Base-by-base conservation (phyloP, 2,888 invertebrate genomes). In the Xylota segnis region DNA sequence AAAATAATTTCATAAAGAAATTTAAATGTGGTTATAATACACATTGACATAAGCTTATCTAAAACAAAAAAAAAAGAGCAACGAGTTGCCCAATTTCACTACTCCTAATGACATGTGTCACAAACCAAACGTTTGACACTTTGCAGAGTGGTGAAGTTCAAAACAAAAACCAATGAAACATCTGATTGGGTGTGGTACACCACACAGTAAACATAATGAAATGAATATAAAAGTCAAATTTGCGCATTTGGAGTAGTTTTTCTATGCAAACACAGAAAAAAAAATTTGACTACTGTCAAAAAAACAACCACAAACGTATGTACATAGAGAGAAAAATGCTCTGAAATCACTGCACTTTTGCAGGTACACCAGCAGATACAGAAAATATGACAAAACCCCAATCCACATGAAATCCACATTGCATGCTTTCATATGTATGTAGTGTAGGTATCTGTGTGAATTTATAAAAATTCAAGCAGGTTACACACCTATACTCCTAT, bases 281-380 rank as follows among this genome's bases (percentile, higher is more conserved):
- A 7, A 32, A 14, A 65, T 6, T 27, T 18, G 9, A 27, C 27
- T 9, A 10, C 23, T n/a, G 14, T 61, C 27, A 14, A 10, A 61
- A 61, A 43, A 7, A 45, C 14, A 45, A 63, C 29, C 23, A 45
- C 43, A 7, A 3, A 40, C 43, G 12, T 29, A 43, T 68, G 16
- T 43, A n/a, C 52, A 18, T 37, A 43, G 29, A 58, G n/a, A 34
- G 29, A 32, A 18, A 27, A 47, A 54, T 27, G 5, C 18, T 56
- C 59, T 66, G 47, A 45, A 78, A 68, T 78, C 70, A 52, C 56
- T 84, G 83, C 83, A 79, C 54, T 83, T 83, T 78, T 65, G 37
- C 59, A 71, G 50, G 59, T 59, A 43, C 56, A 65, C 14, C 68
- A 59, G 23, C 58, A 71, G 37, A 71, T 47, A 66, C 16, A 76